A percentile compares a stretch with the other conserved stretches of the same genome.
These are phyloP conservation scores for Actinia equina DNA, from an alignment of 64 coral and sea anemone genomes.

Conservation along the genomic window DNA sequence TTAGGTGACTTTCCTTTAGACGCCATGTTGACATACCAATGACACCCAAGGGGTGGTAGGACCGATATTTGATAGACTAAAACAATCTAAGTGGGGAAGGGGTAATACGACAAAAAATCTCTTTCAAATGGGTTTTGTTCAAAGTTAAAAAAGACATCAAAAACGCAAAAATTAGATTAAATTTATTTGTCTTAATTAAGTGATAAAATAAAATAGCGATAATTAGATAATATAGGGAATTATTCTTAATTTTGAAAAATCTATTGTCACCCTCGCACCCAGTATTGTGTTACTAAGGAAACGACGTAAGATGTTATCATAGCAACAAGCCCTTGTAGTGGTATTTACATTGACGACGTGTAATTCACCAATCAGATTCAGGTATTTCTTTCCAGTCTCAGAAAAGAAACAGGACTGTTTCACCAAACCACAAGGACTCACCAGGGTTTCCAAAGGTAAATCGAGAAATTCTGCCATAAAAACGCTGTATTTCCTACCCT, in stretches of 20 bases:
- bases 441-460: background rate
- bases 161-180: background rate
- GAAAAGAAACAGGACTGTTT: background rate
- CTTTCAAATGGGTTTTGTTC: background rate
- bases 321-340: conserved; percentile 27
- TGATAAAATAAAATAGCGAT: too few species aligned
- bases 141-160: background rate
- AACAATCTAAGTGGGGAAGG: background rate
- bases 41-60: background rate
- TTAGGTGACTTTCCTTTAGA: conserved; percentile 50
- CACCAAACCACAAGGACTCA: background rate
- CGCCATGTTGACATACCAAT: conserved; percentile 62
- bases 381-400: background rate
- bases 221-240: background rate
- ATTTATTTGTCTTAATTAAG: background rate
- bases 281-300: conserved; percentile 25
- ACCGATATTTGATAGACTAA: background rate
- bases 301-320: conserved; percentile 24
- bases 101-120: background rate
- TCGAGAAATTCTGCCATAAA: background rate
- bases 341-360: conserved; percentile 31
- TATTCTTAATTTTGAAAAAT: background rate
- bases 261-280: background rate
- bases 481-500: background rate
- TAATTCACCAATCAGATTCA: conserved; percentile 3